phyloP scores from a whole-genome alignment of 1,140 invertebrate genomes.

The Rhopalosiphum maidis region DNA sequence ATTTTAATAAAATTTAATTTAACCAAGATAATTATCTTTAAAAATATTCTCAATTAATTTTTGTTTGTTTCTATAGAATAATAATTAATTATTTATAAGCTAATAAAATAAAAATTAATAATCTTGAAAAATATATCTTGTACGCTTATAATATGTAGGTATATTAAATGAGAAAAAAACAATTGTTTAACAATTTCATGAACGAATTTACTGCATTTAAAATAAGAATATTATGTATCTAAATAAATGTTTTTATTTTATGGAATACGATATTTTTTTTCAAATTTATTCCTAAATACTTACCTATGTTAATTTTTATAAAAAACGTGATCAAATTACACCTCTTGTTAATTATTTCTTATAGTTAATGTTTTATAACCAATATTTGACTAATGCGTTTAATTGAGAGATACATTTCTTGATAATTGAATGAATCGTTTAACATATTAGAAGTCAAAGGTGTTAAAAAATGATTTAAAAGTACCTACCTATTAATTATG shows the following conservation, averaged over 20 bases:
- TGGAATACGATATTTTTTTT: neutral
- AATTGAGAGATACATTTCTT: neutral
- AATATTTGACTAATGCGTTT: neutral
- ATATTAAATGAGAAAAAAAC: no score
- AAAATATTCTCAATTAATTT: neutral
- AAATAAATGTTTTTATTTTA: neutral
- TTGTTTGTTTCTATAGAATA: neutral
- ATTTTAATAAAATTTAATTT: neutral
- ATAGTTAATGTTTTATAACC: neutral
- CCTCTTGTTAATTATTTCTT: neutral
- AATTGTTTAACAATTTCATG: no score
- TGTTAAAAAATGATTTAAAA: neutral
- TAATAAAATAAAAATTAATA: neutral
- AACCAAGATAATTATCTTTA: neutral
- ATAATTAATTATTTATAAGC: neutral
- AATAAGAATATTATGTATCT: neutral
- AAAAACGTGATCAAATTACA: neutral
- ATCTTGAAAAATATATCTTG: neutral
- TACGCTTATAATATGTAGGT: no score
- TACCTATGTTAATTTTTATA: neutral
- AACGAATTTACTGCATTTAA: neutral
- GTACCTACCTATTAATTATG: neutral
- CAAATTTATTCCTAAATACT: neutral
- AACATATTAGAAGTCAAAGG: neutral
- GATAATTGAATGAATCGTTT: neutral